Percentiles rank a stretch among this genome's conserved stretches.
Evolutionary conservation across 2,113 vertebrate genomes (phyloP).

Genomic region (Coreoperca whiteheadi): DNA sequence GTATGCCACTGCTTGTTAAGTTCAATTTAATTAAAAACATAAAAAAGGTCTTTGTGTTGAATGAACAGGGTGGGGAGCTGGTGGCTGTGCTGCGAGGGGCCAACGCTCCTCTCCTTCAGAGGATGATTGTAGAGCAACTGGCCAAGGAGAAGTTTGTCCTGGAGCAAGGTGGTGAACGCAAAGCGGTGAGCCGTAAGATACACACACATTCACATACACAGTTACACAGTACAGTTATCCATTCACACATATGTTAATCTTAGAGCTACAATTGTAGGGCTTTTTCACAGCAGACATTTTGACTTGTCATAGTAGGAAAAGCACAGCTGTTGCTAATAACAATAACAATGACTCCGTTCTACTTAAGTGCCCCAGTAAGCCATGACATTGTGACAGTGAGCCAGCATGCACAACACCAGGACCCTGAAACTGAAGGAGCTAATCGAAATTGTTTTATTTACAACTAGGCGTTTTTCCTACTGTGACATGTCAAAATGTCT

Average conservation of each 20-base stretch:
- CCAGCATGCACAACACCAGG: neutral
- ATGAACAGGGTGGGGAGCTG: slow-evolving; percentile 88
- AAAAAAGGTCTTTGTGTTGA: slow-evolving; percentile 10
- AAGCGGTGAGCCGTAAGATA: slow-evolving; percentile 80
- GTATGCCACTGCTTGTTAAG: neutral
- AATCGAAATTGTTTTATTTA: neutral
- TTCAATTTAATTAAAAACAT: neutral
- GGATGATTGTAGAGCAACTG: slow-evolving; percentile 90
- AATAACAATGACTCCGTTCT: neutral
- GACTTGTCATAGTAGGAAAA: neutral
- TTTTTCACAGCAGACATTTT: neutral
- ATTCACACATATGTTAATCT: neutral
- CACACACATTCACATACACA: slow-evolving; percentile 10
- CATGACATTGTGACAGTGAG: neutral
- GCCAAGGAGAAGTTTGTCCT: slow-evolving; percentile 85
- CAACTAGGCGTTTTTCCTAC: neutral
- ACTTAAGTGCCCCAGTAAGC: neutral
- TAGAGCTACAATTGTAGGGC: neutral
- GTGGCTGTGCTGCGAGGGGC: slow-evolving; percentile 89
- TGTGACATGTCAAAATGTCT: neutral
- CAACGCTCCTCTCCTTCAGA: slow-evolving; percentile 90
- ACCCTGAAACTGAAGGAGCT: neutral
- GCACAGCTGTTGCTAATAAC: neutral
- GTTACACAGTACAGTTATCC: neutral
- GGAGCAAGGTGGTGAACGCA: slow-evolving; percentile 79